These are phyloP conservation scores for Cantharis flavilabris DNA, from an alignment of 2,888 invertebrate genomes.

Conservation along the genomic window DNA sequence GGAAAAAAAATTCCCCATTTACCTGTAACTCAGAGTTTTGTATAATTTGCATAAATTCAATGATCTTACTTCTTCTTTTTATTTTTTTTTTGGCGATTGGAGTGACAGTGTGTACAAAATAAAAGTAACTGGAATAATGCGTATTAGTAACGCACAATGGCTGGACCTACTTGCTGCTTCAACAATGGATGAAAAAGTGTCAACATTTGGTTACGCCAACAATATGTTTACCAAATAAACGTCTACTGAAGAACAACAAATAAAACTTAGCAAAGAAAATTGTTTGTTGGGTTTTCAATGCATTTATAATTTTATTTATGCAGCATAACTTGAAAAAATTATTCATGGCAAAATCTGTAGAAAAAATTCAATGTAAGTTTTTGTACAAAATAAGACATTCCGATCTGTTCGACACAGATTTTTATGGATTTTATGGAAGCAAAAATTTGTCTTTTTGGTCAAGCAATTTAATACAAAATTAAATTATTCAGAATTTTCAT, in stretches of 20 bases:
- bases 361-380: too few species aligned
- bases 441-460: too few species aligned
- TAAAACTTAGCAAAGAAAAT: neutral
- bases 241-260: constrained; percentile 20
- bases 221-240: constrained; percentile 37
- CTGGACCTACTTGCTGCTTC: neutral
- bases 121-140: neutral
- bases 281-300: neutral
- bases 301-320: neutral
- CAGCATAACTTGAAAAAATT: neutral
- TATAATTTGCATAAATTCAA: too few species aligned
- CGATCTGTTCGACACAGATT: too few species aligned
- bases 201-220: constrained; percentile 37
- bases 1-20: too few species aligned
- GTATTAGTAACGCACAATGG: constrained; percentile 6
- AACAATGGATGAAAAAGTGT: constrained; percentile 27
- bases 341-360: neutral
- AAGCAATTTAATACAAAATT: too few species aligned
- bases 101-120: constrained; percentile 1
- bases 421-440: too few species aligned
- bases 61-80: neutral
- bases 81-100: neutral
- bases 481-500: too few species aligned
- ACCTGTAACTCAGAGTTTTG: too few species aligned
- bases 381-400: too few species aligned